Conservation (phyloP, 2,113 vertebrate genomes). For the Urocynchramus pylzowi region DNA sequence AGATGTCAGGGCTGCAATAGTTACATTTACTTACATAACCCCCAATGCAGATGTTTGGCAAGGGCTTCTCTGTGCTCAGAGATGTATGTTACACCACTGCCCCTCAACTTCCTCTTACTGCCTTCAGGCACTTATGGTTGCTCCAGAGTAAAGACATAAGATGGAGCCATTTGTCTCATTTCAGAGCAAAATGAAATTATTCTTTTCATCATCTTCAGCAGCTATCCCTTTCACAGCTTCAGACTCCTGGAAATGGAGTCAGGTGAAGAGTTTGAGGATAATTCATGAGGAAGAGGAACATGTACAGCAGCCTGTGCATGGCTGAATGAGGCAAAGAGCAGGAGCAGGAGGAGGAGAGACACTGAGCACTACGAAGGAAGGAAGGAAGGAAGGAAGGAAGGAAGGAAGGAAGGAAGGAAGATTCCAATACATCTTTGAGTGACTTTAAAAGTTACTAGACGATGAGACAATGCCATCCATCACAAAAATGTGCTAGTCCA, state of each 20-base stretch:
- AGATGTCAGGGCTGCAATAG: neutral
- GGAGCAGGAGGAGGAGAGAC: fast-evolving
- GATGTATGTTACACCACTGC: neutral
- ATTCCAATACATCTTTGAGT: neutral
- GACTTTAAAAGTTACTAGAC: neutral
- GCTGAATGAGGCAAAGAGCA: neutral
- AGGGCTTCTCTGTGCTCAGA: neutral
- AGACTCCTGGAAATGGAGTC: neutral
- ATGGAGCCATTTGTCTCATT: neutral
- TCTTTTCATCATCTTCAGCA: neutral
- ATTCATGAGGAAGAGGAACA: neutral
- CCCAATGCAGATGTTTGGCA: fast-evolving
- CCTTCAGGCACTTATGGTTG: neutral
- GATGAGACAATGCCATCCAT: neutral
- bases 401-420: neutral
- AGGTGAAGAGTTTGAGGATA: neutral
- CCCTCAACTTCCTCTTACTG: neutral
- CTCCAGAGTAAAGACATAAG: neutral
- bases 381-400: no score
- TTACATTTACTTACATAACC: neutral
- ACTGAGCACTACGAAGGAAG: fast-evolving
- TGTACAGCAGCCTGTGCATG: neutral
- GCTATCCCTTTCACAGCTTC: neutral
- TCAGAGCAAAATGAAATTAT: neutral
- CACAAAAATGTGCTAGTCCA: neutral